phyloP scores from a whole-genome alignment of 2,888 invertebrate species.

The Sphecodes monilicornis region DNA sequence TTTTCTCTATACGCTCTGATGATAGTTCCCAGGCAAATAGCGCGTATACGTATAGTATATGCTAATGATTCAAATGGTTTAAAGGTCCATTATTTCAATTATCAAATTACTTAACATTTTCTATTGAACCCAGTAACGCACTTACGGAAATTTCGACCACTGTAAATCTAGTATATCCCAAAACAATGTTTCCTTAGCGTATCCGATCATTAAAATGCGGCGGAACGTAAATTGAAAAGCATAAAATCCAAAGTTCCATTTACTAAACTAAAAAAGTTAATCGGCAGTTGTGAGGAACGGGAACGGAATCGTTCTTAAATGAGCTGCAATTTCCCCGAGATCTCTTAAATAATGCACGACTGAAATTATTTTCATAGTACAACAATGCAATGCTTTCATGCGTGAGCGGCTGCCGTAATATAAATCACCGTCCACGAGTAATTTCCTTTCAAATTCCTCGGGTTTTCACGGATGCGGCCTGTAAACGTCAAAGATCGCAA shows the following conservation, averaged over 20 bases:
- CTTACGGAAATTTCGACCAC: too few species aligned
- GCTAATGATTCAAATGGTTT: too few species aligned
- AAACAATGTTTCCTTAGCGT: too few species aligned
- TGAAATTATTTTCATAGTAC: constrained; percentile 34
- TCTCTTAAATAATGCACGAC: not conserved
- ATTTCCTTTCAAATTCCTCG: constrained; percentile 42
- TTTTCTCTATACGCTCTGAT: too few species aligned
- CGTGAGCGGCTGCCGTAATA: not conserved
- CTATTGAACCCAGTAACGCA: too few species aligned
- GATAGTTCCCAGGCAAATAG: too few species aligned
- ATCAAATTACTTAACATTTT: too few species aligned
- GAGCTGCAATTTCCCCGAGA: not conserved
- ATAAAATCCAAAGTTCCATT: not conserved
- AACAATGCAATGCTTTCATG: not conserved
- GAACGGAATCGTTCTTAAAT: not conserved
- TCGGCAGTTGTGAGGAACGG: not conserved
- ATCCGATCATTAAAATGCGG: too few species aligned
- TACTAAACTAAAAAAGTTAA: not conserved
- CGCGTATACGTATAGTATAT: too few species aligned
- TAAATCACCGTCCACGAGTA: constrained; percentile 44
- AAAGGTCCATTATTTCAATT: too few species aligned
- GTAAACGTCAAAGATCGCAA: constrained; percentile 37
- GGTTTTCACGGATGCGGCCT: constrained; percentile 9
- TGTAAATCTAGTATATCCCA: too few species aligned
- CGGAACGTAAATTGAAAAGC: not conserved